Percentiles rank a stretch among this genome's conserved stretches.
These are phyloP conservation scores for Lepus oiostolus DNA, from an alignment of 2,797 vertebrate species.

Conservation along the genomic window DNA sequence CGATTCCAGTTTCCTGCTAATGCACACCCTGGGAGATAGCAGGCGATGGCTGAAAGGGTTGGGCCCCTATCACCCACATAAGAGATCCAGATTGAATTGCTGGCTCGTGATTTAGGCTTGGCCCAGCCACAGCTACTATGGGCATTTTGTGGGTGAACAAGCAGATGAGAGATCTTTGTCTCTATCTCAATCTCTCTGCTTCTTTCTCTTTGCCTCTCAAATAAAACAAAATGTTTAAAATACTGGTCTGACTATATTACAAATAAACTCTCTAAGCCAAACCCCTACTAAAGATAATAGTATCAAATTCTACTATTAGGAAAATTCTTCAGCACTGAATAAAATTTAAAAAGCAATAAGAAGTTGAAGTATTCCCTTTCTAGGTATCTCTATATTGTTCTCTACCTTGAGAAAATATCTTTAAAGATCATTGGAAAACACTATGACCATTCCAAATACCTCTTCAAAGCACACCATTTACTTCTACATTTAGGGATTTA, in stretches of 20 bases:
- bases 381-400: background rate
- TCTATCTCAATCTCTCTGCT: too few species aligned
- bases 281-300: background rate
- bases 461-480: background rate
- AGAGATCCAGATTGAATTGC: too few species aligned
- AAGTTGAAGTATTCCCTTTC: background rate
- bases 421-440: slow-evolving; percentile 21
- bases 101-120: too few species aligned
- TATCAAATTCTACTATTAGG: slow-evolving; percentile 22
- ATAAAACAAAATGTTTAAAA: too few species aligned
- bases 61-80: too few species aligned
- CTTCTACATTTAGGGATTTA: background rate
- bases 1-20: too few species aligned
- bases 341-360: slow-evolving; percentile 12
- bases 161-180: too few species aligned
- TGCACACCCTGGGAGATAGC: too few species aligned
- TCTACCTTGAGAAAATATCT: slow-evolving; percentile 39
- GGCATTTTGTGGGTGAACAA: too few species aligned
- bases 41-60: too few species aligned
- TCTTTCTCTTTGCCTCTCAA: too few species aligned
- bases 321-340: background rate
- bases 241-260: background rate
- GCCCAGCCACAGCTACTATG: too few species aligned
- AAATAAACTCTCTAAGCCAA: slow-evolving; percentile 1
- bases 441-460: background rate